Evolutionary conservation across 2,888 invertebrate genomes (phyloP).

Genomic region (Ophioninae sp.): DNA sequence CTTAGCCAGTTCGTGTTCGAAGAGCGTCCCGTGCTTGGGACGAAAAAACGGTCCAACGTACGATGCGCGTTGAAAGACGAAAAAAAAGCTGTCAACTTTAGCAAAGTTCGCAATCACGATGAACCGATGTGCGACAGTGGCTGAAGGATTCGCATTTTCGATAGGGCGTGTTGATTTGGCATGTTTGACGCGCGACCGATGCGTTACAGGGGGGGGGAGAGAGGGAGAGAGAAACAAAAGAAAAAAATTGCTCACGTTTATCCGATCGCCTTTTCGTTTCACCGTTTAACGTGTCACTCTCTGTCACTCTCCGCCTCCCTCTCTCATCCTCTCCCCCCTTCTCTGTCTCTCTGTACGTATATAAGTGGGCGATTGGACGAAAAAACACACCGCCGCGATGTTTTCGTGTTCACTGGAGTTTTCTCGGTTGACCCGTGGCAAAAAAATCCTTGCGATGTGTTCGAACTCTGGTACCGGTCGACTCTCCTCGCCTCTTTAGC

Average conservation of each 20-base stretch:
- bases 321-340: constrained; percentile 30
- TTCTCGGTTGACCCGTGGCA: constrained; percentile 23
- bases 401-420: constrained; percentile 12
- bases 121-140: constrained; percentile 36
- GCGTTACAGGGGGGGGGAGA: constrained; percentile 41
- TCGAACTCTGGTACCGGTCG: constrained; percentile 45
- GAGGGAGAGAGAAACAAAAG: constrained; percentile 41
- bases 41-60: background rate
- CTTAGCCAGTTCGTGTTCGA: too few relatives aligned
- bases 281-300: constrained; percentile 61
- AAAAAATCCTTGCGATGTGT: constrained; percentile 36
- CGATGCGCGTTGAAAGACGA: background rate
- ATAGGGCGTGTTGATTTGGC: constrained; percentile 64
- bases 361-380: constrained; percentile 4
- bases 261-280: constrained; percentile 41
- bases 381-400: constrained; percentile 27
- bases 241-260: constrained; percentile 25
- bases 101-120: constrained; percentile 43
- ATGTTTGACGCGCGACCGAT: constrained; percentile 61
- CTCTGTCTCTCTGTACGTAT: constrained; percentile 17
- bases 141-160: constrained; percentile 56
- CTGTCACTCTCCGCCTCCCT: constrained; percentile 31
- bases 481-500: background rate
- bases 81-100: background rate
- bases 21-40: too few relatives aligned